These are phyloP conservation scores for Drosophila chauvacae DNA, from an alignment of 1,140 invertebrate species.

Conservation along the genomic window DNA sequence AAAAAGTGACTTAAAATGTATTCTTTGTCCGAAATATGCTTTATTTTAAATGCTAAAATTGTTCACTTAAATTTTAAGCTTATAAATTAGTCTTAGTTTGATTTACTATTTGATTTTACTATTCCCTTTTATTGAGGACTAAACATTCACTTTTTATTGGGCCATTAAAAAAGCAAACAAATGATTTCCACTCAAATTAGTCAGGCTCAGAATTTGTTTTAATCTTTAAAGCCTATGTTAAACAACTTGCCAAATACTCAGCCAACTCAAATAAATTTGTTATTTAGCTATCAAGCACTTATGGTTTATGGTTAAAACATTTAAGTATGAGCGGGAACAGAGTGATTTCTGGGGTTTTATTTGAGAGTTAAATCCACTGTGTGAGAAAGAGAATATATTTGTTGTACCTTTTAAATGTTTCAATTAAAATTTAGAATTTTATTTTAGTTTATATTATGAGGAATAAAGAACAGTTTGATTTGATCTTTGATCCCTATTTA, in stretches of 20 bases:
- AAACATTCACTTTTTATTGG: conserved; percentile 6
- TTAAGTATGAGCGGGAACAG: not conserved
- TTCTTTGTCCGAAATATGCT: not conserved
- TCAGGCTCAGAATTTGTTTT: not conserved
- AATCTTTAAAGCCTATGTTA: not conserved
- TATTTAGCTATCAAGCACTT: not conserved
- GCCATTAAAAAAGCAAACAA: not conserved
- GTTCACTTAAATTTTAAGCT: not conserved
- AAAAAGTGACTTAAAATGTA: not conserved
- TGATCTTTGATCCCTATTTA: no score
- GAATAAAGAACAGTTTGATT: no score
- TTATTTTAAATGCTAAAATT: not conserved
- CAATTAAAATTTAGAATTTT: no score
- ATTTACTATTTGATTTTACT: no score
- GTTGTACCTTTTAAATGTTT: not conserved
- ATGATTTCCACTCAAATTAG: not conserved
- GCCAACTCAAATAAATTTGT: not conserved
- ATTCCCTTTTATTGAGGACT: not conserved
- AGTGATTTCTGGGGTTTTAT: not conserved
- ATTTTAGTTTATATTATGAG: no score
- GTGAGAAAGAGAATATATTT: not conserved
- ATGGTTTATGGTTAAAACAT: not conserved
- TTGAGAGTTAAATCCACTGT: not conserved
- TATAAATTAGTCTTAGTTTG: not conserved
- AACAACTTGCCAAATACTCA: not conserved